A percentile compares a stretch with the other conserved stretches of the same genome.
Conservation (phyloP, 1,140 invertebrate species). For the Subanguina moxae region DNA sequence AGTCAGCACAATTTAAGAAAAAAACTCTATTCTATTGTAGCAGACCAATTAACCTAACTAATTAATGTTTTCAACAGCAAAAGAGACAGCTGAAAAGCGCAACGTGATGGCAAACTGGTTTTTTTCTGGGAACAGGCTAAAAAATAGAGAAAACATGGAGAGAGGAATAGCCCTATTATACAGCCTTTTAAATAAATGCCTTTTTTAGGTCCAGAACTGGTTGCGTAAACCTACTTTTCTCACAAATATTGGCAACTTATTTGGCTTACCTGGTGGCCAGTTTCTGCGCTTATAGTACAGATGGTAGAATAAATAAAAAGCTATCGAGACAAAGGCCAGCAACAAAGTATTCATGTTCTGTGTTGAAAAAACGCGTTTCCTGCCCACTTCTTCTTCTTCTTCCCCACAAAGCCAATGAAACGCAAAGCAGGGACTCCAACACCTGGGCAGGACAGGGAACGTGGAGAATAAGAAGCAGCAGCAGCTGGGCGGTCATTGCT, state of each 20-base stretch:
- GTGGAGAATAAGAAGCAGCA: too few species aligned
- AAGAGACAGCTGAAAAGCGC: too few species aligned
- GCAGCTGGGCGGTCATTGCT: too few species aligned
- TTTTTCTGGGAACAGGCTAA: background rate
- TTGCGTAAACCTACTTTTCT: background rate
- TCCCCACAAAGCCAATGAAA: too few species aligned
- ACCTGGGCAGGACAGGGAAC: too few species aligned
- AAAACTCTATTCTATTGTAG: background rate
- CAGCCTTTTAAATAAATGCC: too few species aligned
- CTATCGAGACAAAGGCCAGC: background rate
- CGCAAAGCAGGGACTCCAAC: too few species aligned
- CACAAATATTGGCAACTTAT: background rate
- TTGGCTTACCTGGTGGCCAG: slow-evolving; percentile 3
- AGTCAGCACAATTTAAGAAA: background rate
- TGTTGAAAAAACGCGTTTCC: too few species aligned
- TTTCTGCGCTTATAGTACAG: slow-evolving; percentile 1
- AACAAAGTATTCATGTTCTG: background rate
- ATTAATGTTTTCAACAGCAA: too few species aligned
- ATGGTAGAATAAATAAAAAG: slow-evolving; percentile 1
- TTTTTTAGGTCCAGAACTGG: background rate
- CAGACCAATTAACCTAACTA: too few species aligned
- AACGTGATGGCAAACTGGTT: too few species aligned
- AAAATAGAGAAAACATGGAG: background rate
- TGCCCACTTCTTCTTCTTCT: too few species aligned
- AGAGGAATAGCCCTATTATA: background rate